Evolutionary conservation across 1,140 invertebrate species (phyloP), one percentile per base, ranked within the genome.

Genomic region (Chionoecetes opilio): DNA sequence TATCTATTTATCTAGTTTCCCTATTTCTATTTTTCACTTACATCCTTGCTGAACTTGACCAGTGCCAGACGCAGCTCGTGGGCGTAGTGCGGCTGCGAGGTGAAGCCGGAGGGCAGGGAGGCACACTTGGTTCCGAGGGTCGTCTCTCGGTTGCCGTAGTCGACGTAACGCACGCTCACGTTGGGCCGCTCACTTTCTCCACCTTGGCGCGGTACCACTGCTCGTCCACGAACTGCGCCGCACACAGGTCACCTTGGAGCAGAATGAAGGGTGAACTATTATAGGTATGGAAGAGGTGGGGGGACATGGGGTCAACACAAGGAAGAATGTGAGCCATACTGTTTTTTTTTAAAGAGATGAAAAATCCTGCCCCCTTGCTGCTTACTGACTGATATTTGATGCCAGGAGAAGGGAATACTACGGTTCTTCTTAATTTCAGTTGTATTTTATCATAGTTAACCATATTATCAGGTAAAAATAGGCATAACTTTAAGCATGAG

Each of bases 151-250:
- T 99, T 99, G 96, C 99, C 99, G 97, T 99, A 99, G 97, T 99
- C 99, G 96, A 99, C 98, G 97, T 99, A 99, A 38, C 98, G 97
- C 5, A 99, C 98, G 86, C 97, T 97, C 85, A 98, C 98, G 96
- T 98, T 97, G 96, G 97, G 8, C 98, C 98, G 96, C 98, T 97
- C 5, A 99, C 97, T 96, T 99, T 99, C 96, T 99, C 99, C 26
- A 99, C 98, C 97, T 98, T 98, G 0, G 98, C 99, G 96, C 99
- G 98, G 97, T 99, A 99, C 99, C 99, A 99, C 96, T 98, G 98
- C 92, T 98, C 98, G 96, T 99, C 99, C 6, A 98, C 98, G 97
- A 99, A 99, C 97, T 98, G 98, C 1, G 99, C 99, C 41, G 99
- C 99, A 96, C 99, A 99, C 3, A 99, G 96, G 89, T 99, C 98